Conservation (phyloP, 1,140 invertebrate species). For the Pogonomyrmex barbatus region DNA sequence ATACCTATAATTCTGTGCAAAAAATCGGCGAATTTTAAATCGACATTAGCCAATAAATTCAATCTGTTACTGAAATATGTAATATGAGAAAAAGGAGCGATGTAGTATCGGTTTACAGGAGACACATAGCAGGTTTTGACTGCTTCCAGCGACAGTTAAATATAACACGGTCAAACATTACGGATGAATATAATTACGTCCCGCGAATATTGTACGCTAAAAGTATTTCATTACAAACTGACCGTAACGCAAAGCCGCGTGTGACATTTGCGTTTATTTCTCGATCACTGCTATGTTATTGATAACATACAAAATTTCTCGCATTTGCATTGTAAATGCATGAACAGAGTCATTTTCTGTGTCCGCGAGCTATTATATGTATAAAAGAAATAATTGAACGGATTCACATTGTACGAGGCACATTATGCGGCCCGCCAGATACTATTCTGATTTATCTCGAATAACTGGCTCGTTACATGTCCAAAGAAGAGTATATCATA, state of each 20-base stretch:
- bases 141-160: constrained; percentile 4
- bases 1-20: background rate
- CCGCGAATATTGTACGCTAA: constrained; percentile 22
- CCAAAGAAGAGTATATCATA: background rate
- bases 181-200: background rate
- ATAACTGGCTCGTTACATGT: constrained; percentile 40
- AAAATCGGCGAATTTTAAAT: background rate
- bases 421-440: background rate
- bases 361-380: constrained; percentile 24
- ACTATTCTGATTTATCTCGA: constrained; percentile 37
- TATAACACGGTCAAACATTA: background rate
- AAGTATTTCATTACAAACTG: constrained; percentile 48
- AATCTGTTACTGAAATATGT: background rate
- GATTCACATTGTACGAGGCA: constrained; percentile 24
- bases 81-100: background rate
- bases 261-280: constrained; percentile 46
- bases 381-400: constrained; percentile 33
- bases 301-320: constrained; percentile 44
- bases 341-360: constrained; percentile 39
- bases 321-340: constrained; percentile 59
- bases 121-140: background rate
- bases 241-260: constrained; percentile 15
- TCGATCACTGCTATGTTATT: constrained; percentile 36
- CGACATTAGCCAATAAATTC: background rate
- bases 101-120: background rate